These are phyloP conservation scores for Takifugu bimaculatus DNA, from an alignment of 2,113 vertebrate species.

Conservation along the genomic window DNA sequence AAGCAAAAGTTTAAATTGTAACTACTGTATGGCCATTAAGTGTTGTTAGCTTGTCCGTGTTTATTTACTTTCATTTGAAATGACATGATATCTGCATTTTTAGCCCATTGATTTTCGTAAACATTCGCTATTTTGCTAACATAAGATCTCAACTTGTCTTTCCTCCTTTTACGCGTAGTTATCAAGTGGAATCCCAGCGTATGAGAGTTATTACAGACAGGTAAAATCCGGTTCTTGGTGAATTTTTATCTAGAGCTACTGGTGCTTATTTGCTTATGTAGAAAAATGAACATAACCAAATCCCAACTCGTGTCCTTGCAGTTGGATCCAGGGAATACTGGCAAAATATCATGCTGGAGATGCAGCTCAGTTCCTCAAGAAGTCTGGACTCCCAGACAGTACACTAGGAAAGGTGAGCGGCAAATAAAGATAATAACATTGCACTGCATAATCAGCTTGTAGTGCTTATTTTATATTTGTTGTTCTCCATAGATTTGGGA, in stretches of 20 bases:
- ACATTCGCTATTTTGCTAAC: too few relatives aligned
- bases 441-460: neutral
- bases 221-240: slow-evolving; percentile 56
- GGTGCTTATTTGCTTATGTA: neutral
- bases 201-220: slow-evolving; percentile 92
- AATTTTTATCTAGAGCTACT: neutral
- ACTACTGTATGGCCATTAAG: too few relatives aligned
- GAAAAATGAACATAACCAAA: neutral
- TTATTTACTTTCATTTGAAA: neutral
- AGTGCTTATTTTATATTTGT: neutral
- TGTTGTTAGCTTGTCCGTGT: slow-evolving; percentile 10
- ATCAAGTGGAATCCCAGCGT: slow-evolving; percentile 82
- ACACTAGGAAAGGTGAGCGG: slow-evolving; percentile 84
- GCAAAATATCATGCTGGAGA: slow-evolving; percentile 86
- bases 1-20: too few relatives aligned
- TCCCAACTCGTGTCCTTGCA: slow-evolving; percentile 43
- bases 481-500: slow-evolving; percentile 87
- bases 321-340: slow-evolving; percentile 88
- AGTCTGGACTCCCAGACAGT: slow-evolving; percentile 87
- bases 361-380: slow-evolving; percentile 93
- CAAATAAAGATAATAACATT: neutral
- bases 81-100: too few relatives aligned
- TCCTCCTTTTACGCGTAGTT: slow-evolving; percentile 71
- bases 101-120: neutral
- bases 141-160: neutral